Base-by-base conservation (phyloP, 2,888 invertebrate genomes). In the Bugulina stolonifera region DNA sequence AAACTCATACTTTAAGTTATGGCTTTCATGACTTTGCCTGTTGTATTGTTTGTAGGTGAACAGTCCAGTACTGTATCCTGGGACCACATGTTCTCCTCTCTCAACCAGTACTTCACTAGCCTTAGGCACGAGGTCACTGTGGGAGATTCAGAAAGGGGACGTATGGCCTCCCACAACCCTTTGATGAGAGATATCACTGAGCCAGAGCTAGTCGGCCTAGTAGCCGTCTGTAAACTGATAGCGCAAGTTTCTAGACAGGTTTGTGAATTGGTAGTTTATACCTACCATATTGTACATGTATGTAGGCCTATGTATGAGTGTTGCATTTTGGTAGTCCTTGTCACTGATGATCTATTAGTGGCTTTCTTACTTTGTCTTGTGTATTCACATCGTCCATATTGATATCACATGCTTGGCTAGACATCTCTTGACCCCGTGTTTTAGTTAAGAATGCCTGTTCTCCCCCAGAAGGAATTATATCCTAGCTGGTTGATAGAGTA, bases 1-100 rank as follows among this genome's bases (percentile, higher is more conserved):
- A n/a, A n/a, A n/a, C n/a, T n/a, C n/a, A n/a, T n/a, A n/a, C n/a
- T n/a, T n/a, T n/a, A n/a, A n/a, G n/a, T n/a, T n/a, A n/a, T n/a
- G n/a, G n/a, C n/a, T n/a, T n/a, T n/a, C n/a, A n/a, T n/a, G n/a
- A n/a, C n/a, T n/a, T n/a, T n/a, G n/a, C n/a, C n/a, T n/a, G n/a
- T n/a, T n/a, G n/a, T n/a, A n/a, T n/a, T n/a, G n/a, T n/a, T 43
- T 73, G 86, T 87, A 58, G 87, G 83, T 43, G 81, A 80, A 35
- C 84, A 85, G 55, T 82, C 82, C 54, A 84, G 82, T 74, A 83
- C 83, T 43, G 83, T 93, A 23, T 91, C 91, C 0, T 92, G 92
- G 91, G 92, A 93, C 80, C 93, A 93, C 80, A 92, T 93, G 80
- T 93, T 93, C 80, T 87, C 87, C 43, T 92, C 94, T 0, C 87